Base-by-base conservation (phyloP, 2,888 invertebrate genomes). In the Microctonus aethiopoides region DNA sequence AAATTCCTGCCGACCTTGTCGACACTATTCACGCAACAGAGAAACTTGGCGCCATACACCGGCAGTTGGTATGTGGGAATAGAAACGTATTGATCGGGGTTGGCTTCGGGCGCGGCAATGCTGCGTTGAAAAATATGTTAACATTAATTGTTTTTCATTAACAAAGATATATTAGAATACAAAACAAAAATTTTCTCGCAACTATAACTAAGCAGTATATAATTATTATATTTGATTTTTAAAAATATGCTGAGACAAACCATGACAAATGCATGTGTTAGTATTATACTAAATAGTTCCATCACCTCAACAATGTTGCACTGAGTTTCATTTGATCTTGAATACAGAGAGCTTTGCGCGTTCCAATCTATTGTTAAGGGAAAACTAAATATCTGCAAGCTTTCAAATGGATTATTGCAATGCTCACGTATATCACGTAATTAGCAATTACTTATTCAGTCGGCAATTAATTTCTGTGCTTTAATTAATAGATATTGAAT, bases 81-180 rank as follows among this genome's bases (percentile, higher is more conserved):
- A 81, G 80, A 80, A 79, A 80, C 81, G 84, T 85, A 85, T 85
- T 85, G 85, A 85, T 85, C 85, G 81, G 77, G 76, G 76, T 76
- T 79, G 81, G 77, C 76, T 79, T 76, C 77, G 80, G 77, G 74
- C 78, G 79, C 77, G 78, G 64, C 34, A 54, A 46, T 46, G 16
- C 46, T 16, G 46, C 16, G 46, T 46, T 46, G 16, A 46, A 16
- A 46, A 46, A 16, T 16, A 46, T 46, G n/a, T n/a, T 13, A 39
- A 4, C 13, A 39, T n/a, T 4, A n/a, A n/a, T 13, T 39, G n/a
- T 13, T 39, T 39, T n/a, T 11, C 4, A 13, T 39, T n/a, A n/a
- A 39, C 39, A n/a, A n/a, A 13, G 39, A 5, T 3, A 39, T 5
- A n/a, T 39, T 39, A n/a, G n/a, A n/a, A n/a, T n/a, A n/a, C n/a